Evolutionary conservation across 2,797 vertebrate genomes (phyloP), one percentile per base, ranked within the genome.

Genomic region (Phaenicophaeus curvirostris): DNA sequence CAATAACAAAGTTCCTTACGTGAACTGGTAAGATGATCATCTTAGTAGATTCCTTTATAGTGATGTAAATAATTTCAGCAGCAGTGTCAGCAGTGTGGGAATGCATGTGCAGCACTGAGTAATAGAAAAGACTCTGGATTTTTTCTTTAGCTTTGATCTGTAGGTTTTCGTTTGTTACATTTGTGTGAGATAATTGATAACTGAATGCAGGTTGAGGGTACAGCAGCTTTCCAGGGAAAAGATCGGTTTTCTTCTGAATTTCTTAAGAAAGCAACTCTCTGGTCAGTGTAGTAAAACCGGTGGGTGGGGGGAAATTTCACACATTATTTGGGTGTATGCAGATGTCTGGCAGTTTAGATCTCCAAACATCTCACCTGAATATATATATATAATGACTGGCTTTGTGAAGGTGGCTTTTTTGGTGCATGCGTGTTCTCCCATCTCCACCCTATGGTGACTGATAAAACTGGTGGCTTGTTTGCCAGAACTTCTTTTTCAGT

Each of bases 201-300:
- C 3, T 53, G 31, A 85, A 24, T 65, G 11, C 48, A 72, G 14
- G 7, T 73, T 82, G n/a, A 51, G 20, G 27, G 48, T 76, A 58
- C 16, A 66, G 51, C 23, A 46, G 9, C 37, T 80, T 74, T 31
- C 7, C 19, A 51, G 35, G 41, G 61, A 51, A 66, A 86, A 78
- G 11, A 51, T 11, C 4, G 39, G 21, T 55, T 62, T 84, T 71
- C 21, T 82, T 75, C 59, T 77, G 5, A 50, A 59, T 55, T 85
- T 87, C 33, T 76, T 88, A 85, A 79, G 18, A 85, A 58, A 90
- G 16, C 27, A 51, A 30, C 21, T 83, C 92, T 44, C n/a, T 77
- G 35, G 27, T 66, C 39, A 80, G 21, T 39, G 44, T 30, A 83
- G 6, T 73, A 55, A 15, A 21, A 54, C 17, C 58, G 0, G 0